phyloP scores from a whole-genome alignment of 1,140 invertebrate species.

The Nasonia vitripennis region DNA sequence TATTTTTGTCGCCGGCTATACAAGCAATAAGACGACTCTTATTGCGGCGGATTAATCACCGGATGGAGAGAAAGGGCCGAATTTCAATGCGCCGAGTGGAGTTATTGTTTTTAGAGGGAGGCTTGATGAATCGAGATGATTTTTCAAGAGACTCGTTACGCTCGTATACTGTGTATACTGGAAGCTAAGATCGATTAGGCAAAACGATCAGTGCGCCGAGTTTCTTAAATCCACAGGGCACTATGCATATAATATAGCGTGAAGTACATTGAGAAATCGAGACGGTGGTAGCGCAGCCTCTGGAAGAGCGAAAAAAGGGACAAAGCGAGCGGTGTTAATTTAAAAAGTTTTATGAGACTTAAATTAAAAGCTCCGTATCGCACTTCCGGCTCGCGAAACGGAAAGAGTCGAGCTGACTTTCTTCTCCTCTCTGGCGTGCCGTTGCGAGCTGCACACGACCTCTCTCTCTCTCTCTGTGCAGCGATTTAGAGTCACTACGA shows the following conservation, averaged over 20 bases:
- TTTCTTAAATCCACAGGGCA: not conserved
- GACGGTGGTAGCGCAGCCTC: not conserved
- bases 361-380: conserved; percentile 48
- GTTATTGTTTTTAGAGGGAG: no score
- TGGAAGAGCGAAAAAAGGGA: not conserved
- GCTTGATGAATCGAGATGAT: not conserved
- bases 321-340: conserved; percentile 38
- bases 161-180: no score
- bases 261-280: conserved; percentile 27
- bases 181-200: no score
- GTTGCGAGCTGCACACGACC: no score
- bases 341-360: conserved; percentile 53
- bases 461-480: no score
- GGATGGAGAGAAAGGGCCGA: not conserved
- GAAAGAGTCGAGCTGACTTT: conserved; percentile 10
- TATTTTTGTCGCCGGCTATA: not conserved
- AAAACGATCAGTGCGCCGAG: not conserved
- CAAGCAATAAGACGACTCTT: conserved; percentile 13
- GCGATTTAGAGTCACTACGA: not conserved
- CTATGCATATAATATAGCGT: not conserved
- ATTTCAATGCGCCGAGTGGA: conserved; percentile 1
- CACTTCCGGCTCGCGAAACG: conserved; percentile 3
- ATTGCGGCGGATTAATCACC: conserved; percentile 10
- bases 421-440: not conserved
- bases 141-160: not conserved